These are phyloP conservation scores for Panthera leo DNA, from an alignment of 2,113 vertebrate genomes.

Conservation along the genomic window DNA sequence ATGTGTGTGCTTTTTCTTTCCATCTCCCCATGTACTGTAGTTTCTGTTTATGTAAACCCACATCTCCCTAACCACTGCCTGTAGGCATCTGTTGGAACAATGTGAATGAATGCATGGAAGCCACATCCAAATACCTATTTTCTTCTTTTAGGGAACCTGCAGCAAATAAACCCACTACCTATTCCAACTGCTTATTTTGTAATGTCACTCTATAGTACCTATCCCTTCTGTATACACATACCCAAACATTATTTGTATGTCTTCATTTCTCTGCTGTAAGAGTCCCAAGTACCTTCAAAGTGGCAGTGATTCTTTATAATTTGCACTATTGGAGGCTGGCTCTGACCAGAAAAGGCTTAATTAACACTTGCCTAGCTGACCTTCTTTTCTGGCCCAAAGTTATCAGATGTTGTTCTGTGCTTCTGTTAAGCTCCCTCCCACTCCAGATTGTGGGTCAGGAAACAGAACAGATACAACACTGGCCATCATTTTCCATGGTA, in stretches of 20 bases:
- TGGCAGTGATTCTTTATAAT: background rate
- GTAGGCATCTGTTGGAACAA: background rate
- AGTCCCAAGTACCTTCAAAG: background rate
- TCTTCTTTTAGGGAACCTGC: background rate
- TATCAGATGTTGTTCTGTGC: background rate
- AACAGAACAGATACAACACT: background rate
- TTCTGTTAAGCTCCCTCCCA: background rate
- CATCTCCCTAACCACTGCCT: background rate
- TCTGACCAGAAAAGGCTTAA: background rate
- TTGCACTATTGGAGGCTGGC: background rate
- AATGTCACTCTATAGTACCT: background rate
- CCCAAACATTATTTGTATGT: background rate
- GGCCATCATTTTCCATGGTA: background rate
- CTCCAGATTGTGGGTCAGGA: background rate
- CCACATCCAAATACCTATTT: background rate
- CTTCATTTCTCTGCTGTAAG: background rate
- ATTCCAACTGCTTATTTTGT: background rate
- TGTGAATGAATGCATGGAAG: background rate
- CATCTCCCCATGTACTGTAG: background rate
- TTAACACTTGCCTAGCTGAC: background rate
- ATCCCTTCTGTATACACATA: background rate
- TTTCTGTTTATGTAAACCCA: constrained; percentile 28
- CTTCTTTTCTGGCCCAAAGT: background rate
- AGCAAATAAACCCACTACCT: background rate
- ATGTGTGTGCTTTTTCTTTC: constrained; percentile 17